Percentiles rank a stretch among this genome's conserved stretches.
phyloP scores from a whole-genome alignment of 2,888 invertebrate species.

The Archips crataeganus region DNA sequence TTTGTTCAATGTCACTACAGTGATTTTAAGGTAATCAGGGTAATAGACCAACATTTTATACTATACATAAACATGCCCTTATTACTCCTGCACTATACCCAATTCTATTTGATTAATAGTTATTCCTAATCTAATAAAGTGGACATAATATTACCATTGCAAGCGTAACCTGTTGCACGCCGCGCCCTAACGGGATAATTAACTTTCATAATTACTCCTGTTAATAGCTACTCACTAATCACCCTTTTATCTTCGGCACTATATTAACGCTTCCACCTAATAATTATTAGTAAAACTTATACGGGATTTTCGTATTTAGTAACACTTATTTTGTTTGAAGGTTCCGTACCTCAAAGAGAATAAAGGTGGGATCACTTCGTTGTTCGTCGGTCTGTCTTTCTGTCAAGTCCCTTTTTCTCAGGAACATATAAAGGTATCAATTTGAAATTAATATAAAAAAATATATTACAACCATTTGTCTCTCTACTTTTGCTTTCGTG shows the following conservation, averaged over 20 bases:
- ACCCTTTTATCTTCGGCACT: constrained; percentile 12
- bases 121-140: constrained; percentile 1
- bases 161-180: constrained; percentile 32
- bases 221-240: constrained; percentile 18
- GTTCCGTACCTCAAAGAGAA: neutral
- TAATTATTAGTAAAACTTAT: constrained; percentile 8
- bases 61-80: constrained; percentile 42
- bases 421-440: too few species aligned
- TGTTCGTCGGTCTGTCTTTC: too few species aligned
- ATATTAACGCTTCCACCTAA: constrained; percentile 16
- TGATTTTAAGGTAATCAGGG: constrained; percentile 76
- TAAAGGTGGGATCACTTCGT: neutral
- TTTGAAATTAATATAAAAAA: too few species aligned
- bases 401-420: too few species aligned
- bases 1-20: constrained; percentile 15
- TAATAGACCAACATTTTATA: constrained; percentile 64
- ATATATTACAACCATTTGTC: too few species aligned
- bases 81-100: neutral
- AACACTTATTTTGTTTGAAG: neutral
- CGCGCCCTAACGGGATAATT: constrained; percentile 23
- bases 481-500: too few species aligned
- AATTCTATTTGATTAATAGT: neutral
- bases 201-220: constrained; percentile 30
- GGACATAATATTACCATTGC: constrained; percentile 8
- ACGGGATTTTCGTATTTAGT: neutral